Base-by-base conservation (phyloP, 1,140 invertebrate species). In the Cydia strobilella region DNA sequence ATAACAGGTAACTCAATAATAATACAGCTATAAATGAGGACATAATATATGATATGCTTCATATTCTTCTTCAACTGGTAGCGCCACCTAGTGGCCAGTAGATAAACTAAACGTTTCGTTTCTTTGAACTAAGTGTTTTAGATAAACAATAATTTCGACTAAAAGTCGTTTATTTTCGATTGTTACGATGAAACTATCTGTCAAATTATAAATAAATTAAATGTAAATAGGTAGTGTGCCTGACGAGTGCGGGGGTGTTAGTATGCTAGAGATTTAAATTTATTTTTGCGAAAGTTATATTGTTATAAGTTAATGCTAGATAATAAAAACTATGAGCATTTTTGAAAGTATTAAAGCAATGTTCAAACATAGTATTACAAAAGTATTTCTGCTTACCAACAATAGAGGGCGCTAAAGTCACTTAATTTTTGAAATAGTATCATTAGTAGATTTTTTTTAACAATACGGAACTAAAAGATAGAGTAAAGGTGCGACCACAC, bases 131-230 rank as follows among this genome's bases (percentile, higher is more conserved):
- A 31, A 75, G 51, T 75, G 42, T 45, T 73, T 45, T 77, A 77
- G 74, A 15, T 18, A 27, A 76, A 81, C 79, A 81, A 72, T 66
- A 75, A n/a, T 72, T 75, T 39, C 77, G 51, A 39, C 51, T 75
- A 59, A 79, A 59, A 77, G 63, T 75, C 76, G 79, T 82, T 82
- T 84, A 75, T 83, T 80, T 83, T 76, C 73, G 54, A 81, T 77
- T 85, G 54, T 59, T 59, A 80, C 77, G 65, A 77, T 73, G 80
- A 85, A 87, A 90, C 88, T 90, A 82, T 88, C 76, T 82, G 88
- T 91, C 87, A 90, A 91, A 90, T 90, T 91, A 90, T 84, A 77
- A 77, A 80, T 77, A 51, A 78, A 87, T 82, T 79, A 88, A 79
- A 51, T 91, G 88, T 91, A 91, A 89, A 91, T 91, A 90, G 71